Evolutionary conservation across 2,113 vertebrate genomes (phyloP).

Genomic region (Microcebus griseorufus): DNA sequence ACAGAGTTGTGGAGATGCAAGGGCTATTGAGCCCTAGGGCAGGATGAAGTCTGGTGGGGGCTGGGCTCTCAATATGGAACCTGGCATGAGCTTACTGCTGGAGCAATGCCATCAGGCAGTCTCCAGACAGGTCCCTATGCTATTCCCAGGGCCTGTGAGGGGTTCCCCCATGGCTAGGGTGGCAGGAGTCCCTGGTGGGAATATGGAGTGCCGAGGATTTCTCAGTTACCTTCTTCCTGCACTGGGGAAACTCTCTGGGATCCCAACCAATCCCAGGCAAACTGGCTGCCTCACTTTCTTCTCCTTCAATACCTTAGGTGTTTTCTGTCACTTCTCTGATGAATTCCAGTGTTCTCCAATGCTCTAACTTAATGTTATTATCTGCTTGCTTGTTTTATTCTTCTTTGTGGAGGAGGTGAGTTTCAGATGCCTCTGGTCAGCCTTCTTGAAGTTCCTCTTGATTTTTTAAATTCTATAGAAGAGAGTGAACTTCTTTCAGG

Average conservation of each 20-base stretch:
- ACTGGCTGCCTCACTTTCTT: neutral
- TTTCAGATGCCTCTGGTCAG: neutral
- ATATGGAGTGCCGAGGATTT: neutral
- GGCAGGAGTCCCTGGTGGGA: neutral
- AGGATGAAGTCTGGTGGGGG: neutral
- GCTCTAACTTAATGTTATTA: neutral
- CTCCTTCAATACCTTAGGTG: neutral
- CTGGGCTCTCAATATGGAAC: neutral
- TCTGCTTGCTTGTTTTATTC: neutral
- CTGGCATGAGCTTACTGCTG: neutral
- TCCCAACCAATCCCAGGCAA: neutral
- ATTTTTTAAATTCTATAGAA: neutral
- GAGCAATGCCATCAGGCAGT: neutral
- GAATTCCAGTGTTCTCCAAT: neutral
- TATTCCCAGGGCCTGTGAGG: neutral
- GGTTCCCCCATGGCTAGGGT: neutral
- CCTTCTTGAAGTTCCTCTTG: neutral
- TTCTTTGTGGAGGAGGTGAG: neutral
- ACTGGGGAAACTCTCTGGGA: neutral
- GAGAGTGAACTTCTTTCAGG: neutral
- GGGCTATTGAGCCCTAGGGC: neutral
- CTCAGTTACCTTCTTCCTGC: neutral
- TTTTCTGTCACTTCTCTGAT: neutral
- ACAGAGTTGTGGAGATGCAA: neutral
- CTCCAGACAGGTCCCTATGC: neutral